Base-by-base conservation (phyloP, 2,888 invertebrate species). In the Parnassius apollo region DNA sequence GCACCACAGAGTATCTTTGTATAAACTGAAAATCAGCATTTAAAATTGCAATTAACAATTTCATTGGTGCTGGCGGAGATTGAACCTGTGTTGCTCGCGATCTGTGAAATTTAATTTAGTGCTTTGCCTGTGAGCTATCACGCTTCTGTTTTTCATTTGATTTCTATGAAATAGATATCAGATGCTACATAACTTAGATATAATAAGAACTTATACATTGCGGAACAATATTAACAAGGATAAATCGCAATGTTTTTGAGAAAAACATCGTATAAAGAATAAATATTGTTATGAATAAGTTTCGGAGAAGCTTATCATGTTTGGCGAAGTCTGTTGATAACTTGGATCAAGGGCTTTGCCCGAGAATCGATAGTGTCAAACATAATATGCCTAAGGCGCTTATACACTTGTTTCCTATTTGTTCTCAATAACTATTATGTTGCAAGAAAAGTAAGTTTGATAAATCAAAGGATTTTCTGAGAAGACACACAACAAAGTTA, bases 291-390 rank as follows among this genome's bases (percentile, higher is more conserved):
- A 57, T 64, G 50, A 53, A 10, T 13, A 13, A 60, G 60, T 64
- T 64, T 64, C 64, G 60, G 60, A 45, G 63, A 64, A 64, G 60
- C 49, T 60, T 64, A 60, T 64, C 57, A 49, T 60, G 57, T 64
- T 64, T 57, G 60, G 57, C 52, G 57, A 57, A 53, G 53, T 54
- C 53, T 18, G 60, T 51, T 58, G 49, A 61, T 42, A 56, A 56
- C 51, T 59, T 9, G 46, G 61, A 61, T 65, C 65, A 65, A 62
- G 61, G 65, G 62, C 61, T 65, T n/a, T 18, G 53, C 12, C 48
- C 50, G 35, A 59, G 42, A 46, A 55, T 61, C 42, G 55, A 61
- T 44, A 59, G 35, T 49, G 59, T 48, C 18, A 48, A 3, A 22
- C 25, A 9, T 46, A n/a, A 9, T 46, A n/a, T 18, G 51, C n/a